Conservation (phyloP, 2,113 vertebrate species). For the Dermatemys mawii region DNA sequence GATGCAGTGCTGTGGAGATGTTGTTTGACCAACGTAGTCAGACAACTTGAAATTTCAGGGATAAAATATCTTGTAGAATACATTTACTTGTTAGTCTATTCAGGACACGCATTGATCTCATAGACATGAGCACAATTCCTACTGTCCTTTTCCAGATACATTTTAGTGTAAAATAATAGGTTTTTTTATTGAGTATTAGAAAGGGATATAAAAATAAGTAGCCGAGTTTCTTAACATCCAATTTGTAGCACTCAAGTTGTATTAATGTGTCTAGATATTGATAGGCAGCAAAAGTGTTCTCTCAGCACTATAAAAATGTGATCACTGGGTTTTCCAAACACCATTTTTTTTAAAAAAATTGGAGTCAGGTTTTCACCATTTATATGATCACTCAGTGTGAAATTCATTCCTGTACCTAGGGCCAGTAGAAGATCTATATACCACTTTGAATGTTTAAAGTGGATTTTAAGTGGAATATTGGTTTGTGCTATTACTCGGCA, state of each 20-base stretch:
- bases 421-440: not conserved
- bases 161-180: not conserved
- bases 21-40: not conserved
- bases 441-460: not conserved
- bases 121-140: not conserved
- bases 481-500: fast-evolving
- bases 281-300: not conserved
- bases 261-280: not conserved
- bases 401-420: not conserved
- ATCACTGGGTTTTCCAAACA: not conserved
- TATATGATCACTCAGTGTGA: not conserved
- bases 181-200: not conserved
- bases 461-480: not conserved
- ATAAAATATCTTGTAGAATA: not conserved
- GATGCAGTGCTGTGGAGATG: not conserved
- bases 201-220: not conserved
- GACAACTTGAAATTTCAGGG: not conserved
- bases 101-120: not conserved
- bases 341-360: not conserved
- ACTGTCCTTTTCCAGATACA: not conserved
- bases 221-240: not conserved
- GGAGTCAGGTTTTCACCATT: fast-evolving
- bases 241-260: not conserved
- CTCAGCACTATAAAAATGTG: not conserved
- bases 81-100: not conserved